Percentiles rank a stretch among this genome's conserved stretches.
Evolutionary conservation across 2,113 vertebrate genomes (phyloP).

Genomic region (Hystrix brachyura): DNA sequence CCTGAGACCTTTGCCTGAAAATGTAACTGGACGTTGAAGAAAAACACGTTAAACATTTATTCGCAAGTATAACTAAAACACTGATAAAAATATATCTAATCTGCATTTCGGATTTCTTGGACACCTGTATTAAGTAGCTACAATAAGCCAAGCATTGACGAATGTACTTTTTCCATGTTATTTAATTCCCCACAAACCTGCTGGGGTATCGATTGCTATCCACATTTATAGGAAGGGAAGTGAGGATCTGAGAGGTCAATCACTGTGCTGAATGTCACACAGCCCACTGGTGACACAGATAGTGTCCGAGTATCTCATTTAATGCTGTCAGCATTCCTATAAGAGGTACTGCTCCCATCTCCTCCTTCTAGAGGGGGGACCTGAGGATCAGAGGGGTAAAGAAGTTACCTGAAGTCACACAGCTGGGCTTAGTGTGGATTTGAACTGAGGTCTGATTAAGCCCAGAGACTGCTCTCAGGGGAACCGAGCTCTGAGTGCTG

Average conservation of each 20-base stretch:
- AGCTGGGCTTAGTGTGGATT: background rate
- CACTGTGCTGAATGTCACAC: background rate
- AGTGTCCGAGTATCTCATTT: background rate
- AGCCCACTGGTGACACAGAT: background rate
- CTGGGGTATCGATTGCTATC: background rate
- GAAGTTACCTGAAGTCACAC: background rate
- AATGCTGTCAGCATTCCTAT: too few species aligned
- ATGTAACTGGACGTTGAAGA: background rate
- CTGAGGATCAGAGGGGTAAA: background rate
- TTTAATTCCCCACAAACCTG: background rate
- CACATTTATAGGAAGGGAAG: background rate
- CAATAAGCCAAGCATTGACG: background rate
- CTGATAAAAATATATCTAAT: background rate
- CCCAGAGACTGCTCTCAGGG: background rate
- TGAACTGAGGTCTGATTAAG: background rate
- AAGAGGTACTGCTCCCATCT: fast-evolving
- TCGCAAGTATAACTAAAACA: background rate
- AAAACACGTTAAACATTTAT: background rate
- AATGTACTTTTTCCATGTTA: background rate
- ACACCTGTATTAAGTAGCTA: background rate
- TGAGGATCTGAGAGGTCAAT: background rate
- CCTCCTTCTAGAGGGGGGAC: background rate
- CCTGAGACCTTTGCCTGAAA: background rate
- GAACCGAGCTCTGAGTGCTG: background rate
- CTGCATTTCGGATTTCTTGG: background rate